Base-by-base conservation (phyloP, 2,797 vertebrate genomes). In the Hyperoplus lanceolatus region DNA sequence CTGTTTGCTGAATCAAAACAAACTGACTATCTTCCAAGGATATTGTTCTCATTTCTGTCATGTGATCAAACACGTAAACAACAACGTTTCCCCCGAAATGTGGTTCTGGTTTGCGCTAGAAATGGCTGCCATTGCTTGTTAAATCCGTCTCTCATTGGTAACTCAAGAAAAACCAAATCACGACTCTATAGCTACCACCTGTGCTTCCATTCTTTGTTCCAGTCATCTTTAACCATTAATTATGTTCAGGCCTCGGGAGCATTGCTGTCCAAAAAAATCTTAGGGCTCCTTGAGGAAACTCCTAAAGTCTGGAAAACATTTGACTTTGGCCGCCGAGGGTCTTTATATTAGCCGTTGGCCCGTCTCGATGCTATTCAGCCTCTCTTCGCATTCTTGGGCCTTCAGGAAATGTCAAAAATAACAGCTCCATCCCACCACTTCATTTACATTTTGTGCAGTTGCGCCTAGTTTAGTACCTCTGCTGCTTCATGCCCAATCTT, bases 251-350 rank as follows among this genome's bases (percentile, higher is more conserved):
- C 79, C 59, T 73, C 68, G 62, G 54, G 77, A 87, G 79, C 18
- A 12, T 58, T 57, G 50, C 78, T 75, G 73, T 90, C 90, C 86
- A 76, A 83, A 78, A 67, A 81, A 67, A 29, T 70, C 56, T 58
- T 29, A 74, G 51, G 56, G 41, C 63, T 84, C 43, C 78, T 58
- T 83, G 57, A 89, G 86, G 83, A 83, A 91, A 84, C 79, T 87
- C 79, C 73, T 77, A 56, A 10, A 83, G 71, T 91, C 87, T 95
- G 92, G 90, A 93, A 94, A 87, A 84, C 84, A 93, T 92, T 94
- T 90, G 39, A 73, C 81, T 85, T 88, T 93, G 87, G 89, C 90
- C 62, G 83, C 57, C 62, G 38, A 65, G 39, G 75, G 75, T 84
- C 29, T 88, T 89, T 76, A 71, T 82, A 84, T 88, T 81, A 91